phyloP scores from a whole-genome alignment of 2,113 vertebrate genomes.

The Isurus oxyrinchus region DNA sequence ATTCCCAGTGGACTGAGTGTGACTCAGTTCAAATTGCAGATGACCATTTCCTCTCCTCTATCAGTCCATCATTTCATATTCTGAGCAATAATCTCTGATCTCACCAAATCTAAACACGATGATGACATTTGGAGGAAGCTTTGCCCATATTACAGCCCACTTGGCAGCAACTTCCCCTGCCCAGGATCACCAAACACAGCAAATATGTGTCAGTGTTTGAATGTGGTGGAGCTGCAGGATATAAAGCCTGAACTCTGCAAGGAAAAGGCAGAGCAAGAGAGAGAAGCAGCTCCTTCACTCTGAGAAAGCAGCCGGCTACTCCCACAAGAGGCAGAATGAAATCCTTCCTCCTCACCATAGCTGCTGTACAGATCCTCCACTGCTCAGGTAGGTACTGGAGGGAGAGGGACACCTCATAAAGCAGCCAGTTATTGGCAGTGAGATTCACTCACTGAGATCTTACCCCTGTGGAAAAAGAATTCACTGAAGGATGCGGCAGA shows the following conservation, averaged over 20 bases:
- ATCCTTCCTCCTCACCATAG: constrained; percentile 3
- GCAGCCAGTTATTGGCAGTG: neutral
- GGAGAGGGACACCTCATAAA: neutral
- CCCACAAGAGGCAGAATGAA: constrained; percentile 19
- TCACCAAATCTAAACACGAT: neutral
- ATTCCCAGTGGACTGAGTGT: too few species aligned
- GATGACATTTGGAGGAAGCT: neutral
- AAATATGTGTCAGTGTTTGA: constrained; percentile 25
- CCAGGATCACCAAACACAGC: neutral
- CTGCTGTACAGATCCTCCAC: constrained; percentile 15
- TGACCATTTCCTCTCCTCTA: neutral
- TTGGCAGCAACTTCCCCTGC: neutral
- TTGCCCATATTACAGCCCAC: neutral
- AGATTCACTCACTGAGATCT: neutral
- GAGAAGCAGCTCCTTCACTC: constrained; percentile 10
- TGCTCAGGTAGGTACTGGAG: constrained; percentile 25
- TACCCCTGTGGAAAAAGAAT: neutral
- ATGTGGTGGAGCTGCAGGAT: constrained; percentile 11
- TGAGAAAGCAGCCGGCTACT: neutral
- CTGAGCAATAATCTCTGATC: neutral
- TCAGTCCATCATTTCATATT: neutral
- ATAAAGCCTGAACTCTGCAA: neutral
- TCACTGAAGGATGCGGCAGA: neutral
- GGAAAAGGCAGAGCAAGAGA: neutral
- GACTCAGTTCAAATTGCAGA: neutral